phyloP scores from a whole-genome alignment of 1,140 invertebrate species.

The Drosophila baimaii region DNA sequence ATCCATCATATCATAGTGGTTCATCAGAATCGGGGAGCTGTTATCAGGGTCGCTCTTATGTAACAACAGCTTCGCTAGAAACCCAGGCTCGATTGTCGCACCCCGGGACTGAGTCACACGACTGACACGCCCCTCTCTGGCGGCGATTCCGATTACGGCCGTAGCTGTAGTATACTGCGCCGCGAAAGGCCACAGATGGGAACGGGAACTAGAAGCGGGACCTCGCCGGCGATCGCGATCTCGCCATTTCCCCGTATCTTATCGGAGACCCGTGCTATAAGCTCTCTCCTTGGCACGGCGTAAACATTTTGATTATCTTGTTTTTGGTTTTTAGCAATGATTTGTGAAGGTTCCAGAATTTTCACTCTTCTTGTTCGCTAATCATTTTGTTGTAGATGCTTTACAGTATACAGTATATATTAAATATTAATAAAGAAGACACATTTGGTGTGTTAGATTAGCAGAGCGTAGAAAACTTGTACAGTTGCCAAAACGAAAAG shows the following conservation, averaged over 20 bases:
- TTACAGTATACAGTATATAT: conserved; percentile 45
- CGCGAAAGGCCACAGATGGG: conserved; percentile 27
- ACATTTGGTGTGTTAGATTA: conserved; percentile 49
- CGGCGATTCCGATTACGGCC: conserved; percentile 7
- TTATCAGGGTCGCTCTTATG: conserved; percentile 51
- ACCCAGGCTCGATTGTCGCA: conserved; percentile 16
- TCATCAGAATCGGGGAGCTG: conserved; percentile 7
- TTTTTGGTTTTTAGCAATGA: conserved; percentile 44
- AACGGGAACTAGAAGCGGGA: conserved; percentile 13
- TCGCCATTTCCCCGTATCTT: conserved; percentile 45
- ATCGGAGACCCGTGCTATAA: conserved; percentile 32
- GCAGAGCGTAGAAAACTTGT: conserved; percentile 55
- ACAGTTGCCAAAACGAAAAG: conserved; percentile 70
- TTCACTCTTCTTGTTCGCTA: conserved; percentile 29
- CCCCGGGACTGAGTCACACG: conserved; percentile 54
- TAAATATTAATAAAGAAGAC: conserved; percentile 26
- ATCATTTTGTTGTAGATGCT: conserved; percentile 20
- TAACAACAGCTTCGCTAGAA: conserved; percentile 47
- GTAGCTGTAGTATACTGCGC: conserved; percentile 12
- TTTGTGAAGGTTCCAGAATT: conserved; percentile 62
- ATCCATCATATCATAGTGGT: conserved; percentile 10
- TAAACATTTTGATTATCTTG: conserved; percentile 61
- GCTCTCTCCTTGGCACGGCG: conserved; percentile 31
- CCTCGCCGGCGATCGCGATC: conserved; percentile 15
- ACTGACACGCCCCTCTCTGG: conserved; percentile 60